Base-by-base conservation (phyloP, 2,888 invertebrate species). In the Hermaeophaga mercurialis region DNA sequence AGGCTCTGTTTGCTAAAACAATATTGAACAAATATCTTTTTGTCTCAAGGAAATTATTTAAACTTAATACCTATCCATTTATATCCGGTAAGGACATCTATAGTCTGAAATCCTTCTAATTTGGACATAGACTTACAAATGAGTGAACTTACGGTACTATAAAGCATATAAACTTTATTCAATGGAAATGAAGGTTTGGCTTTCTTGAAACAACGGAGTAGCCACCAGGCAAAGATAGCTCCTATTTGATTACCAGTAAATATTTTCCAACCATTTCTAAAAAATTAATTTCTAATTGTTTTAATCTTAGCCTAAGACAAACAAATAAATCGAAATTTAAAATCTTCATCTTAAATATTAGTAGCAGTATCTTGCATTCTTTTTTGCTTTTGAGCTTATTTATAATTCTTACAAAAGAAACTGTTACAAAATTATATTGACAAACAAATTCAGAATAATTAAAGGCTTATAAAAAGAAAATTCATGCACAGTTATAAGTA, bases 221-320 rank as follows among this genome's bases (percentile, higher is more conserved):
- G 78, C 97, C 98, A 99, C 95, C 95, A 97, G 8, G 96, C 96
- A 0, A 99, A 79, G 1, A 99, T 78, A 0, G 94, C 88, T 0
- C 98, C 99, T 69, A 96, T 82, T 78, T 99, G 97, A 75, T 99
- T 99, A 26, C 99, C 99, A 28, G 85, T 88, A 75, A 97, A 96
- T 17, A 95, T 85, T 65, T 89, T 88, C 96, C 96, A 97, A 0
- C 83, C 85, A 66, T 86, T 86, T 44, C 70, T 75, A 69, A 54
- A 72, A 61, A 43, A 46, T 24, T 26, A 41, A 7, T 18, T 7
- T 28, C 18, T n/a, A n/a, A 18, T 22, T 3, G 1, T 8, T 24
- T 15, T 14, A 15, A n/a, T n/a, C n/a, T n/a, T n/a, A n/a, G n/a
- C n/a, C n/a, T n/a, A n/a, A n/a, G n/a, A n/a, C n/a, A n/a, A n/a